phyloP scores from a whole-genome alignment of 1,140 invertebrate species.

The Hyposmocoma kahamanoa region DNA sequence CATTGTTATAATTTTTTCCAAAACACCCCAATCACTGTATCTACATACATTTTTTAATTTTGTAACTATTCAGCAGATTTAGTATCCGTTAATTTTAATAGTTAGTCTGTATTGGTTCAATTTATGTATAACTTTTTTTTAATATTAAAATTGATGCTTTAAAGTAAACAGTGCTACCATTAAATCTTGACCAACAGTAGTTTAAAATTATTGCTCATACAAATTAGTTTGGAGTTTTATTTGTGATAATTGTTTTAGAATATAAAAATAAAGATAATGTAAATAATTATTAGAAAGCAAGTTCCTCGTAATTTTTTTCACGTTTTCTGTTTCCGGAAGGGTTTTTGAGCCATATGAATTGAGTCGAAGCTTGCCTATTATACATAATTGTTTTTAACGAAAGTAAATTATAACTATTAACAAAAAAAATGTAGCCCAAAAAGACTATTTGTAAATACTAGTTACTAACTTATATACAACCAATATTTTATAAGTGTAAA shows the following conservation, averaged over 20 bases:
- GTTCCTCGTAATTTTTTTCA: slow-evolving; percentile 46
- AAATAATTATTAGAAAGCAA: slow-evolving; percentile 52
- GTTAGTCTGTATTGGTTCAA: neutral
- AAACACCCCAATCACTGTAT: neutral
- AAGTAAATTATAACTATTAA: slow-evolving; percentile 20
- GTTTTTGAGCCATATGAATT: slow-evolving; percentile 18
- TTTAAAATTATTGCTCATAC: slow-evolving; percentile 61
- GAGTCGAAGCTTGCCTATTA: slow-evolving; percentile 58
- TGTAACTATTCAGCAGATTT: neutral
- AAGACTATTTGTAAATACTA: slow-evolving; percentile 65
- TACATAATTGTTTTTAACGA: slow-evolving; percentile 44
- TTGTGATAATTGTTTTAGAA: slow-evolving; percentile 57
- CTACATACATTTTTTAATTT: neutral
- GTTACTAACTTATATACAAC: slow-evolving; percentile 54
- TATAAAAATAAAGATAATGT: slow-evolving; percentile 25
- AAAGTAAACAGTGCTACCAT: slow-evolving; percentile 11
- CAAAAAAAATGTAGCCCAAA: slow-evolving; percentile 47
- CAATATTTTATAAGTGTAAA: slow-evolving; percentile 52
- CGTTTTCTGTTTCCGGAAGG: slow-evolving; percentile 17
- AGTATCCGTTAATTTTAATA: neutral
- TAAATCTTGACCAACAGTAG: slow-evolving; percentile 64
- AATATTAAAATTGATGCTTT: slow-evolving; percentile 6
- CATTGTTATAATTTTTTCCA: no score
- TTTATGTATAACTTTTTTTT: neutral
- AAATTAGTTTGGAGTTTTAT: slow-evolving; percentile 60